Evolutionary conservation across 2,888 invertebrate species (phyloP).

Genomic region (Amiota communis): DNA sequence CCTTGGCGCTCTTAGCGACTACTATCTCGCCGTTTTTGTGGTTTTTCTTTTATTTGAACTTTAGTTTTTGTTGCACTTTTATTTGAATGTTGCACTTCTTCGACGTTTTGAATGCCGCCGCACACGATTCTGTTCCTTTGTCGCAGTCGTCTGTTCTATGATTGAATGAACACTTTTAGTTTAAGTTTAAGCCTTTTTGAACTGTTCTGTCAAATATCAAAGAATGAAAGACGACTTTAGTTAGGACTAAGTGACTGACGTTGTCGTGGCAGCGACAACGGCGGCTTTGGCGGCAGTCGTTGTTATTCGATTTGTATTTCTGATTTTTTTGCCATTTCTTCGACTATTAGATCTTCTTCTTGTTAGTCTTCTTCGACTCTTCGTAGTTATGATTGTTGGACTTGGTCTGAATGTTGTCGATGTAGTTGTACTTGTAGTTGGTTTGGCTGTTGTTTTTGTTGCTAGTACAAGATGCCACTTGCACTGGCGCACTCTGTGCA

Average conservation of each 20-base stretch:
- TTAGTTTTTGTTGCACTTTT: conserved; percentile 35
- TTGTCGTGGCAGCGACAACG: conserved; percentile 29
- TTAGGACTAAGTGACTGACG: conserved; percentile 9
- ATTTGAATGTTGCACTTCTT: conserved; percentile 43
- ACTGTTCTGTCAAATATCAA: background rate
- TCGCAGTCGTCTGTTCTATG: background rate
- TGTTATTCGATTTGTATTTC: background rate
- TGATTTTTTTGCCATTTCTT: conserved; percentile 28
- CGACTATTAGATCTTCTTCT: background rate
- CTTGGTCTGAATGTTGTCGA: conserved; percentile 5
- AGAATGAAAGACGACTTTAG: background rate
- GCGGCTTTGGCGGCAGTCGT: conserved; percentile 6
- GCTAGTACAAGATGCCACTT: conserved; percentile 59
- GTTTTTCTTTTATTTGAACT: conserved; percentile 53
- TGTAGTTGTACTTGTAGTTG: conserved; percentile 20
- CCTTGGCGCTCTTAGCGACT: conserved; percentile 73
- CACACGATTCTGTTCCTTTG: background rate
- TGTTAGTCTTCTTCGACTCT: conserved; percentile 9
- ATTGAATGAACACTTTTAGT: background rate
- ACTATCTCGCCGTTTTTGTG: conserved; percentile 73
- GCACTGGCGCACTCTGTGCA: conserved; percentile 69
- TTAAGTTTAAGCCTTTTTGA: background rate
- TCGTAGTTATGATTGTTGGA: conserved; percentile 35
- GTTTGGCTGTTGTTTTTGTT: conserved; percentile 14
- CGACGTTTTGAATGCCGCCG: conserved; percentile 37